Evolutionary conservation across 2,888 invertebrate genomes (phyloP), one percentile per base, ranked within the genome.

Genomic region (Autographa pulchrina): DNA sequence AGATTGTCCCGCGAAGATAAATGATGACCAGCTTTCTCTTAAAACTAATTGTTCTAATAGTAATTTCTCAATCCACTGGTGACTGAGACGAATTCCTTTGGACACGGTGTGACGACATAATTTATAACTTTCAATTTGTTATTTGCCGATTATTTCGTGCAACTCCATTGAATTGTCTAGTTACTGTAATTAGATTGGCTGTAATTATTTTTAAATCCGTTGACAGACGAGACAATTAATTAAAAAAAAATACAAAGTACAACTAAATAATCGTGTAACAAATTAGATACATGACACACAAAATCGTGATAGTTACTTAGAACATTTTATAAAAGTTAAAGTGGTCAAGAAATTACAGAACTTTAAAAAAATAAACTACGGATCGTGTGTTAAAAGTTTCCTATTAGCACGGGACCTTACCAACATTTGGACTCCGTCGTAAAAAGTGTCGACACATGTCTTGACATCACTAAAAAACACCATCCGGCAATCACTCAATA

Each of bases 21-120:
- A 94, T 91, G 89, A 90, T 87, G 86, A 88, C 83, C 84, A 84
- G 90, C 89, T 91, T 92, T 91, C 88, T 83, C 87, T 91, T 86
- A 85, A 89, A 93, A 92, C 89, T 92, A 92, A 93, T 93, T 89
- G 87, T 88, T 88, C 84, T 89, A 87, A 91, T 92, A 89, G 88
- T 91, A 89, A 93, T 93, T 92, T 92, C 92, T 92, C 91, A 92
- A 93, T 90, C 86, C 82, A 79, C 75, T 83, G 80, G 84, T 78
- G 89, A 89, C 91, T 88, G 88, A 86, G 89, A 90, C 89, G 84
- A 89, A 94, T 93, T 89, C 85, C 85, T 89, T 92, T 86, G 81
- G 91, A 89, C 87, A 87, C 84, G 88, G 85, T 74, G 80, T 90
- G 89, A 87, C 87, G 84, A 84, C 79, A 78, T 86, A 89, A 87